Evolutionary conservation across 2,113 vertebrate genomes (phyloP).

Genomic region (Carollia perspicillata): DNA sequence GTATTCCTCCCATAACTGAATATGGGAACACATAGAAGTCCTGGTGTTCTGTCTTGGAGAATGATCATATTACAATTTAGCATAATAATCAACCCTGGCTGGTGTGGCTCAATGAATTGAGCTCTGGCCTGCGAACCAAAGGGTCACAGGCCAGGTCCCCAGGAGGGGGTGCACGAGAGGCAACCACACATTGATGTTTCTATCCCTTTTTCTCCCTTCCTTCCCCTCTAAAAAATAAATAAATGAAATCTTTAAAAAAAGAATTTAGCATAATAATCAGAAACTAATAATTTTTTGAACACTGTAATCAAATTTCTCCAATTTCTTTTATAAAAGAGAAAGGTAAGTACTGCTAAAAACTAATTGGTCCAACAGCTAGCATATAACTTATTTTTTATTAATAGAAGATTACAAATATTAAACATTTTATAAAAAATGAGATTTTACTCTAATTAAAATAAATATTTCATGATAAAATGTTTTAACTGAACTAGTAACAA

Average conservation of each 20-base stretch:
- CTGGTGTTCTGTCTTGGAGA: background rate
- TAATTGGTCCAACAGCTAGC: background rate
- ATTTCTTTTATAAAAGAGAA: conserved; percentile 15
- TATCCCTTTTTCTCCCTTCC: too few species aligned
- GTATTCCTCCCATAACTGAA: background rate
- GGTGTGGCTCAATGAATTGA: too few species aligned
- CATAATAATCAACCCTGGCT: background rate
- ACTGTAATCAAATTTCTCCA: background rate
- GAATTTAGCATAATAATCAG: background rate
- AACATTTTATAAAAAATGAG: conserved; percentile 12
- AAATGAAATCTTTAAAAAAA: too few species aligned
- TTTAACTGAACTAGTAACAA: background rate
- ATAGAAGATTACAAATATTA: background rate
- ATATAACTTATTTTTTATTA: conserved; percentile 26
- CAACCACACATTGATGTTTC: too few species aligned
- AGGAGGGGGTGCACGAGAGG: too few species aligned
- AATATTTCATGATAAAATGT: background rate
- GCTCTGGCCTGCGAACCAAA: too few species aligned
- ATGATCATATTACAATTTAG: background rate
- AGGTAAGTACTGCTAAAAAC: background rate
- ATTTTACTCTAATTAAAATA: conserved; percentile 24
- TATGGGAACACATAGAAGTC: background rate
- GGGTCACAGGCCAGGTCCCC: too few species aligned
- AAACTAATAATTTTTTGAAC: background rate
- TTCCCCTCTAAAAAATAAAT: too few species aligned